Percentiles rank a stretch among this genome's conserved stretches.
Conservation (phyloP, 2,113 vertebrate genomes). For the Dunckerocampus dactyliophorus region DNA sequence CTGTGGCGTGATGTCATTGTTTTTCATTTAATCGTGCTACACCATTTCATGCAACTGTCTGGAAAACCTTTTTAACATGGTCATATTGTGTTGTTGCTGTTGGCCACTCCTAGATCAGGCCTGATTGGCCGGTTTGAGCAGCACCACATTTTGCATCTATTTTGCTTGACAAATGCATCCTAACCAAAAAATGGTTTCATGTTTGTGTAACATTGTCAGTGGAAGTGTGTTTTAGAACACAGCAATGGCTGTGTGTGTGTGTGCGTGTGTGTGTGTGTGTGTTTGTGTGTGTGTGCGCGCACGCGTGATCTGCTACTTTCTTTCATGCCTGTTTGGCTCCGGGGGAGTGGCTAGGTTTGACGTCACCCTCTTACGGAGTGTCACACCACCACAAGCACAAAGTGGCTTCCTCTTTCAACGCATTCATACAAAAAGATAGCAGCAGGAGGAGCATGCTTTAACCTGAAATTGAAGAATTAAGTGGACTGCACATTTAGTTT, state of each 20-base stretch:
- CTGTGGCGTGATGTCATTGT: background rate
- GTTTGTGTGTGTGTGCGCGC: conserved; percentile 6
- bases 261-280: background rate
- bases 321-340: conserved; percentile 28
- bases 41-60: background rate
- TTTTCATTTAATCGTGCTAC: background rate
- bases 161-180: background rate
- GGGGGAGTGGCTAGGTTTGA: conserved; percentile 57
- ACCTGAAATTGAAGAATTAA: background rate
- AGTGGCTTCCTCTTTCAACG: conserved; percentile 55
- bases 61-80: background rate
- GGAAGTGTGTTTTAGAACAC: conserved; percentile 17
- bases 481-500: background rate
- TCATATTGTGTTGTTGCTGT: conserved; percentile 1
- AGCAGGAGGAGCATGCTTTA: conserved; percentile 4
- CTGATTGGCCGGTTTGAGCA: conserved; percentile 17
- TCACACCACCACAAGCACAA: conserved; percentile 65
- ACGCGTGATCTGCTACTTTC: background rate
- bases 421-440: conserved; percentile 19
- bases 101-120: conserved; percentile 13
- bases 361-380: conserved; percentile 58
- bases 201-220: background rate
- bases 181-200: background rate
- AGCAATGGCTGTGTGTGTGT: conserved; percentile 8
- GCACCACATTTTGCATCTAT: background rate